Evolutionary conservation across 2,797 vertebrate genomes (phyloP).

Genomic region (Coendou prehensilis): DNA sequence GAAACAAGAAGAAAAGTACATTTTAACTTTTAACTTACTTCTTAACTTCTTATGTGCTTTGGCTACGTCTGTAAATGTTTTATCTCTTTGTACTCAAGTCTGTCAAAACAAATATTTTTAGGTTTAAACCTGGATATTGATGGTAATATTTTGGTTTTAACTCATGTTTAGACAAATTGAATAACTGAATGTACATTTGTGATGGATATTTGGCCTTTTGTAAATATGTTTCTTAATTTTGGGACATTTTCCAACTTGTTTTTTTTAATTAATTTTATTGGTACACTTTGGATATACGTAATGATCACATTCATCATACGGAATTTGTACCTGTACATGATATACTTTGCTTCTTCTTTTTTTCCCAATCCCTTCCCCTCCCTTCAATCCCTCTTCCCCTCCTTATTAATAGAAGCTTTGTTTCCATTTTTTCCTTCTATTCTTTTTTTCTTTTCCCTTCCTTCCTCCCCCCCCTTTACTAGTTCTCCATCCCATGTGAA

Average conservation of each 20-base stretch:
- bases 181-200: neutral
- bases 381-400: no score
- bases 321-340: no score
- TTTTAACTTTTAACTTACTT: neutral
- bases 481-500: no score
- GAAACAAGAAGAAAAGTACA: neutral
- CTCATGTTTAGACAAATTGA: neutral
- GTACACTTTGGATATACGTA: no score
- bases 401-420: no score
- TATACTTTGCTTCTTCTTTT: no score
- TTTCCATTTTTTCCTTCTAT: no score
- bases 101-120: slow-evolving; percentile 24
- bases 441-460: no score
- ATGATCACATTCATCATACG: no score
- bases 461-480: no score
- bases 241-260: neutral
- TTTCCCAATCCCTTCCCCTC: no score
- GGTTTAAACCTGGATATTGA: neutral
- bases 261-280: no score
- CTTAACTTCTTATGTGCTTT: neutral
- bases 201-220: neutral
- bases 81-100: neutral
- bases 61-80: neutral
- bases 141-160: slow-evolving; percentile 35
- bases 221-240: neutral